Conservation (phyloP, 2,797 vertebrate genomes). For the Zenarchopterus dispar region DNA sequence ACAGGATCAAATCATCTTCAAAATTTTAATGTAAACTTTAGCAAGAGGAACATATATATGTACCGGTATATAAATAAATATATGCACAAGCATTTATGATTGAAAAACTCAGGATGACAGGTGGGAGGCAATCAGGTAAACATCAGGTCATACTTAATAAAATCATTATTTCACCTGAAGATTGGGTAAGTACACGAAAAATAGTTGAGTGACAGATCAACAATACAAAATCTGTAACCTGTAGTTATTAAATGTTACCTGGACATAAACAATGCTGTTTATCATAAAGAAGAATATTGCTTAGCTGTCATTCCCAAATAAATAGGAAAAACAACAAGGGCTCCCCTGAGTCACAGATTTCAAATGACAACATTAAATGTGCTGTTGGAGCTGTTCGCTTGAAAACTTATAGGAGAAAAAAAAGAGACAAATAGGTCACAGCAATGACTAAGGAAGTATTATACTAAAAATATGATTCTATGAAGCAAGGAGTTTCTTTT, state of each 20-base stretch:
- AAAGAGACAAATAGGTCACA: constrained; percentile 20
- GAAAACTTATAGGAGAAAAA: constrained; percentile 4
- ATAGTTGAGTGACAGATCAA: constrained; percentile 27
- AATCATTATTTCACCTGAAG: constrained; percentile 39
- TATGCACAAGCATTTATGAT: constrained; percentile 51
- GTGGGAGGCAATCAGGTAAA: constrained; percentile 65
- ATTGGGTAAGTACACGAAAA: constrained; percentile 47
- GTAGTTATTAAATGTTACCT: constrained; percentile 39
- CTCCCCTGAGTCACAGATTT: constrained; percentile 48
- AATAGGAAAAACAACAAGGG: constrained; percentile 16
- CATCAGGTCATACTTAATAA: constrained; percentile 41
- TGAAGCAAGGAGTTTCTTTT: constrained; percentile 23
- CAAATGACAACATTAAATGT: constrained; percentile 24
- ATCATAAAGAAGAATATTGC: neutral
- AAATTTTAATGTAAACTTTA: constrained; percentile 58
- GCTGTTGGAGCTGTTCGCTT: constrained; percentile 16
- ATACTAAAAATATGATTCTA: constrained; percentile 4
- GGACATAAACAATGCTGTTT: constrained; percentile 41
- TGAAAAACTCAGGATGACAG: constrained; percentile 39
- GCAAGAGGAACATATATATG: constrained; percentile 40
- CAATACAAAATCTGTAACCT: constrained; percentile 55
- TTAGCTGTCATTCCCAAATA: constrained; percentile 21
- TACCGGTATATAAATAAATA: constrained; percentile 6
- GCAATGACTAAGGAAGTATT: no score
- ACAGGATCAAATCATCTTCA: constrained; percentile 49